These are phyloP conservation scores for Caerostris darwini DNA, from an alignment of 1,140 invertebrate species.

Conservation along the genomic window DNA sequence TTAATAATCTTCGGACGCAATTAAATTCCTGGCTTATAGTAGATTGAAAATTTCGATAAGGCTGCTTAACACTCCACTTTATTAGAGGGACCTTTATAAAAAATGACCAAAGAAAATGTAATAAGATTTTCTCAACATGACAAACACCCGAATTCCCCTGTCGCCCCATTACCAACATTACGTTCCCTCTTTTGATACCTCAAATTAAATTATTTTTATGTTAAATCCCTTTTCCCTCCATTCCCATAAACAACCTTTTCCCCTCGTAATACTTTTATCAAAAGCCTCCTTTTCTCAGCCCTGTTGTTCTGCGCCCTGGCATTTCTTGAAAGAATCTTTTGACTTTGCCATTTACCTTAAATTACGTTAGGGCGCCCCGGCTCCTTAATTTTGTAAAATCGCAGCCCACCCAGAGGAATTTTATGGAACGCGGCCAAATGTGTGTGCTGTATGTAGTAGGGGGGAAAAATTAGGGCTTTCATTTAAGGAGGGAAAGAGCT, in stretches of 20 bases:
- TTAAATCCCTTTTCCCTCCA: too few relatives aligned
- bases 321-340: conserved; percentile 24
- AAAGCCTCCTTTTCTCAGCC: not conserved
- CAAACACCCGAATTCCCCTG: not conserved
- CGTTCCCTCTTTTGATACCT: not conserved
- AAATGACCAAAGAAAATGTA: too few relatives aligned
- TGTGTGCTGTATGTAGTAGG: not conserved
- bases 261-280: not conserved
- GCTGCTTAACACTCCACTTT: too few relatives aligned
- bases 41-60: too few relatives aligned
- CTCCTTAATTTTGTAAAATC: conserved; percentile 48
- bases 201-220: too few relatives aligned
- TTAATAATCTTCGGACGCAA: too few relatives aligned
- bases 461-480: not conserved
- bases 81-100: too few relatives aligned
- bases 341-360: conserved; percentile 38
- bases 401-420: not conserved
- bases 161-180: too few relatives aligned
- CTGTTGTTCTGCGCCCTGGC: not conserved
- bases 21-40: too few relatives aligned
- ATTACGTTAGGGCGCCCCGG: conserved; percentile 8
- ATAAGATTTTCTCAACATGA: too few relatives aligned
- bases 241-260: not conserved
- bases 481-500: conserved; percentile 39
- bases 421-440: conserved; percentile 23